Evolutionary conservation across 2,888 invertebrate species (phyloP), one percentile per base, ranked within the genome.

Genomic region (Nomada goodeniana): DNA sequence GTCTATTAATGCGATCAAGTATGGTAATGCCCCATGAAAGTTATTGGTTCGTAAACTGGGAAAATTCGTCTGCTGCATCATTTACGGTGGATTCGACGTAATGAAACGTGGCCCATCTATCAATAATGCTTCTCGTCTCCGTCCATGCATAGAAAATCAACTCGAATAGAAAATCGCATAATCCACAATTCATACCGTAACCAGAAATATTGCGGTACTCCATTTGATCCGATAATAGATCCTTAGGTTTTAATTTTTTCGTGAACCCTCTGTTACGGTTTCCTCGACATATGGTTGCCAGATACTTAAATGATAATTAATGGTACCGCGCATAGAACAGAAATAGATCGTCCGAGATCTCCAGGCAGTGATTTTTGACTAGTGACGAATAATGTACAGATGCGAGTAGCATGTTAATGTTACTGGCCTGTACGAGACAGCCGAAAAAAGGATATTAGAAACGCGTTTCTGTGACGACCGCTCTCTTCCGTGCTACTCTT

Each of bases 1-100:
- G 50, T 20, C 69, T 76, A 73, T 86, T 80, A 80, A 82, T 73
- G 70, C 83, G 88, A 88, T 88, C 88, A 76, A 83, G 78, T 87
- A 88, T 84, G 87, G 76, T 86, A 87, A 88, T 87, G 78, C 65
- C 50, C 82, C 89, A 76, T 87, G 87, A 86, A 89, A 84, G 76
- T 82, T 83, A 71, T 65, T 70, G 80, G 67, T 26, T 82, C 80
- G 57, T 82, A 59, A 82, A 83, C 61, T 69, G 69, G 57, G 78
- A 65, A 80, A 86, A 82, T 86, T 84, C 61, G 60, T 55, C 71
- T 42, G 36, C 60, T 55, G 70, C 77, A 70, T 76, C 82, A 76
- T 83, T 83, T 80, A 47, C 72, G 29, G 57, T 10, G 26, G 47
- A 47, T 53, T 18, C 23, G 11, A 10, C 23, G 69, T 64, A 84